A percentile compares a stretch with the other conserved stretches of the same genome.
Conservation (phyloP, 2,113 vertebrate genomes). For the Bothrops jararaca region DNA sequence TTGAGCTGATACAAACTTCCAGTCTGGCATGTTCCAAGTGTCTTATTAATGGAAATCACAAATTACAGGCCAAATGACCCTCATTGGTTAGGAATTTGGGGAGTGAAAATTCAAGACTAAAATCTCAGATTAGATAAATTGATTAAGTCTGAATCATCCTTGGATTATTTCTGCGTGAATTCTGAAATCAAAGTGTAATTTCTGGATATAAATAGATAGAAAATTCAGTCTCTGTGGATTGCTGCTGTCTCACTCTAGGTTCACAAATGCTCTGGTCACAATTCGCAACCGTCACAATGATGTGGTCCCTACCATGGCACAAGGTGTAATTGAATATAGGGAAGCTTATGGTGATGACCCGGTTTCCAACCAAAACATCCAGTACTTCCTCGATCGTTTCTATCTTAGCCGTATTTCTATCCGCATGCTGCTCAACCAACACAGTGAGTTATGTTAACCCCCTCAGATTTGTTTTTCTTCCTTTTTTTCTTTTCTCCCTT, state of each 20-base stretch:
- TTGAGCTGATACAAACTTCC: not conserved
- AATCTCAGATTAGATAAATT: not conserved
- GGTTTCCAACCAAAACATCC: constrained; percentile 90
- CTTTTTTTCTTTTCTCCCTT: not conserved
- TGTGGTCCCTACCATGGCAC: constrained; percentile 93
- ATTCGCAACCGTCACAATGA: constrained; percentile 96
- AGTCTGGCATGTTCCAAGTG: not conserved
- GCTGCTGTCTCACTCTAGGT: constrained; percentile 60
- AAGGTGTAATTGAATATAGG: constrained; percentile 91
- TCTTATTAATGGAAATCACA: not conserved
- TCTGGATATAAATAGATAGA: not conserved
- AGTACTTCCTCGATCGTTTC: constrained; percentile 95
- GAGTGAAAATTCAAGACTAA: not conserved
- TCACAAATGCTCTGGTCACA: constrained; percentile 82
- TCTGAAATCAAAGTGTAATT: not conserved
- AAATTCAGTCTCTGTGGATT: not conserved
- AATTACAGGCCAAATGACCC: not conserved
- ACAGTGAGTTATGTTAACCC: constrained; percentile 73
- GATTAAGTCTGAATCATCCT: not conserved
- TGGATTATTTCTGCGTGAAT: not conserved
- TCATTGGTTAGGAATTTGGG: not conserved
- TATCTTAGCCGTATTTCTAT: constrained; percentile 97
- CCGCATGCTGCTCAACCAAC: constrained; percentile 96
- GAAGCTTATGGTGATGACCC: constrained; percentile 84
- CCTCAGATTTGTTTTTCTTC: not conserved